Evolutionary conservation across 2,113 vertebrate genomes (phyloP).

Genomic region (Oophaga pumilio): DNA sequence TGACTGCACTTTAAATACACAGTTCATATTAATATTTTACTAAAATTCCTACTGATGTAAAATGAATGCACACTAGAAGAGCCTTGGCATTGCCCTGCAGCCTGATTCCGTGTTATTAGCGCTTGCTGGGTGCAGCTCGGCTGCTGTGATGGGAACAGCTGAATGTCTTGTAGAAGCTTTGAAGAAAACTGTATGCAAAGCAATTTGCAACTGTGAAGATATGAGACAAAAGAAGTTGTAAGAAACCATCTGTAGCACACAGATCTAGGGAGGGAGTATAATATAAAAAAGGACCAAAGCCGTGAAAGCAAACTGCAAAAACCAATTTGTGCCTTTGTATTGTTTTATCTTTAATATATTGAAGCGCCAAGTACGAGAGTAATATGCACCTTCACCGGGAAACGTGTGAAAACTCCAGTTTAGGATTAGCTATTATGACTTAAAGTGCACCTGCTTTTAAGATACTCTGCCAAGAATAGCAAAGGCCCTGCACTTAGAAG

Average conservation of each 20-base stretch:
- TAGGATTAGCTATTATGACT: not conserved
- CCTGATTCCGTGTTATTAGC: conserved; percentile 5
- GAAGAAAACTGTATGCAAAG: conserved; percentile 35
- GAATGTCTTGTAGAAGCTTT: conserved; percentile 31
- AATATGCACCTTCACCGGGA: not conserved
- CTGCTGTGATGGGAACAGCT: conserved; percentile 24
- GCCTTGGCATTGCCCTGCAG: not conserved
- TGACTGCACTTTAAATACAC: not conserved
- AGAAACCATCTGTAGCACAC: conserved; percentile 34
- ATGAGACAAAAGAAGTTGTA: conserved; percentile 40
- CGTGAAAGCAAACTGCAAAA: conserved; percentile 30
- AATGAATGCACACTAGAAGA: not conserved
- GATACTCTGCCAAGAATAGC: not conserved
- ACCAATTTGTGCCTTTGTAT: conserved; percentile 29
- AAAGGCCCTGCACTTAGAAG: not conserved
- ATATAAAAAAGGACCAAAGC: conserved; percentile 10
- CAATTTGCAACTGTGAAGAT: conserved; percentile 48
- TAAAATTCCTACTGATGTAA: not conserved
- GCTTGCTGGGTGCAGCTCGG: not conserved
- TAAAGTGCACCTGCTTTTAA: not conserved
- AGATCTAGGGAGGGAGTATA: conserved; percentile 10
- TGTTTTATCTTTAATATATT: not conserved
- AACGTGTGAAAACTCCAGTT: not conserved
- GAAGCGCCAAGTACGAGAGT: conserved; percentile 1
- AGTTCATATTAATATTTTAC: not conserved